Evolutionary conservation across 2,888 invertebrate species (phyloP), one percentile per base, ranked within the genome.

Genomic region (Globia sparganii): DNA sequence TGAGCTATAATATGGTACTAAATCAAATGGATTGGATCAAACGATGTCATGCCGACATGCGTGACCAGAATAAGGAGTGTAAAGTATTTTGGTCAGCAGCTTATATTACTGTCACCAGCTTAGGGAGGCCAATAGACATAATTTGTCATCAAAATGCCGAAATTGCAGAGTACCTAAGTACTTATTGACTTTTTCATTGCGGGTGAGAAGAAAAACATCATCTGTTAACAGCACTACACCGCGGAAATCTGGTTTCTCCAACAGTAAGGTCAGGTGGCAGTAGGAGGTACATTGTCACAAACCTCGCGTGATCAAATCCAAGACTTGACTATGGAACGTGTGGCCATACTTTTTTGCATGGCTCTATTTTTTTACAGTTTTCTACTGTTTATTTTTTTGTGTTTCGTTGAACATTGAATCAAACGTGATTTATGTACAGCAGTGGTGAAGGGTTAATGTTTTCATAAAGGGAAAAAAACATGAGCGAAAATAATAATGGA

Each of bases 171-270:
- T 61, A 61, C 21, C 61, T 61, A n/a, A n/a, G n/a, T n/a, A 61
- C 34, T 61, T 34, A 25, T 11, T 61, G 5, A 34, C 34, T 61
- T 61, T 31, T 81, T 83, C 69, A 34, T 59, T 18, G 31, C 34
- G 18, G 43, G 11, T 13, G 6, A n/a, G 25, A 64, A 74, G 58
- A 80, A 84, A 80, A 82, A 73, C 61, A 31, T 80, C 58, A 58
- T 56, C 59, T 56, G 46, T 76, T 59, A 37, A 73, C 56, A 56
- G 40, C 53, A 40, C 31, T 43, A 15, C n/a, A 78, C 68, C 31
- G 65, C 83, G 83, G 86, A 84, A 78, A 83, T 84, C 83, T 86
- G 72, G 83, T 78, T 78, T 78, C 53, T 34, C 61, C 62, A 34
- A 13, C 18, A 2, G 59, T 43, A 65, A 76, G 83, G 82, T 85